Evolutionary conservation across 2,797 vertebrate species (phyloP).

Genomic region (Myotis daubentonii): DNA sequence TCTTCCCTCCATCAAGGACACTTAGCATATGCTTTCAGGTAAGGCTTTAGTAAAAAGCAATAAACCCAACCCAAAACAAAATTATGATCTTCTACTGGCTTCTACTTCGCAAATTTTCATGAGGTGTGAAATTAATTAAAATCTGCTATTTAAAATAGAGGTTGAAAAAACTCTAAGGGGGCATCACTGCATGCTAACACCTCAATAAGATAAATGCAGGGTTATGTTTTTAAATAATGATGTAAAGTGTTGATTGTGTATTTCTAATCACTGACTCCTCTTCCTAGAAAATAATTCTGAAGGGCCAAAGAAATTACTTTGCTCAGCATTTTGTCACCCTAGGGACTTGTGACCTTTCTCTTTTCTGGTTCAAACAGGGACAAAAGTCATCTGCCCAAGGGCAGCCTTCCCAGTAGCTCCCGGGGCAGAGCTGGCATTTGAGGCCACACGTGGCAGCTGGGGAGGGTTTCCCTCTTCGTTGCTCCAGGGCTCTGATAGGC

Average conservation of each 20-base stretch:
- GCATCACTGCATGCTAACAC: not conserved
- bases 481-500: not conserved
- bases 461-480: not conserved
- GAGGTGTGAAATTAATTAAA: slow-evolving; percentile 2
- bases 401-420: not conserved
- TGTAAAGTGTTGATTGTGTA: not conserved
- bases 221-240: not conserved
- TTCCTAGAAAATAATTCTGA: slow-evolving; percentile 60
- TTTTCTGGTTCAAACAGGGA: slow-evolving; percentile 13
- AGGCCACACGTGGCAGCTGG: not conserved
- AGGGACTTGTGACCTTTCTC: not conserved
- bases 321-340: not conserved
- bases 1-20: not conserved
- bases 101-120: not conserved
- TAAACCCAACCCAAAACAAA: not conserved
- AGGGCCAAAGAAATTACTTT: slow-evolving; percentile 42
- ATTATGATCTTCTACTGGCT: not conserved
- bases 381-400: not conserved
- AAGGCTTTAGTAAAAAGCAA: not conserved
- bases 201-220: not conserved
- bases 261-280: slow-evolving; percentile 19
- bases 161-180: not conserved
- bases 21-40: not conserved
- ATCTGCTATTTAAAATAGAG: not conserved
- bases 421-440: not conserved